Evolutionary conservation across 1,140 invertebrate species (phyloP), one percentile per base, ranked within the genome.

Genomic region (Cherax quadricarinatus): DNA sequence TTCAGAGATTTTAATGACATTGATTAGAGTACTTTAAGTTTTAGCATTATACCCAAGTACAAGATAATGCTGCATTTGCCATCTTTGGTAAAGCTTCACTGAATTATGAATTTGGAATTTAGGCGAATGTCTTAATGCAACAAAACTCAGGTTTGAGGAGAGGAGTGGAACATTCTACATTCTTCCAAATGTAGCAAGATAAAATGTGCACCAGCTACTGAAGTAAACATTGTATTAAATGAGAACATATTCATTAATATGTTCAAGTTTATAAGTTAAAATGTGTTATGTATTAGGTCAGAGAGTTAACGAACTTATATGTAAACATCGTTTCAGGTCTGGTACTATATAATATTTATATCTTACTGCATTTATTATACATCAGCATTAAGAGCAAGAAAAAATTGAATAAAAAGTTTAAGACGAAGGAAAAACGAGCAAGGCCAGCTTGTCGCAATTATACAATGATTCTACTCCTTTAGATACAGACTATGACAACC

Each of bases 81-180:
- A 86, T 86, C 85, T 86, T 86, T 86, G 85, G 85, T 86, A 75
- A 73, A 86, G 85, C 85, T 86, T 70, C 16, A 86, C 9, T 66
- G 48, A 30, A 62, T 48, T 86, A 41, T 41, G 4, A 66, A 41
- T 49, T 41, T 41, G 4, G 18, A 66, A 70, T 86, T 86, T 70
- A 48, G 16, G n/a, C 12, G 24, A 14, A 16, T 73, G 21, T 7
- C 16, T 6, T 53, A 51, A 21, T 18, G 7, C 30, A 81, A 81
- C 16, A 81, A 48, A n/a, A n/a, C 7, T 3, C 10, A n/a, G 30
- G 79, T 51, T 41, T 21, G 53, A 21, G 14, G 48, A 81, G 10
- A 49, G 41, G 24, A 51, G 30, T 21, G 48, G 79, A 51, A 41
- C 53, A 49, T 21, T 48, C 49, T 16, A 21, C 48, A 49, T 21